A percentile compares a stretch with the other conserved stretches of the same genome.
These are phyloP conservation scores for Ptychadena robeensis DNA, from an alignment of 2,797 vertebrate genomes.

Conservation along the genomic window DNA sequence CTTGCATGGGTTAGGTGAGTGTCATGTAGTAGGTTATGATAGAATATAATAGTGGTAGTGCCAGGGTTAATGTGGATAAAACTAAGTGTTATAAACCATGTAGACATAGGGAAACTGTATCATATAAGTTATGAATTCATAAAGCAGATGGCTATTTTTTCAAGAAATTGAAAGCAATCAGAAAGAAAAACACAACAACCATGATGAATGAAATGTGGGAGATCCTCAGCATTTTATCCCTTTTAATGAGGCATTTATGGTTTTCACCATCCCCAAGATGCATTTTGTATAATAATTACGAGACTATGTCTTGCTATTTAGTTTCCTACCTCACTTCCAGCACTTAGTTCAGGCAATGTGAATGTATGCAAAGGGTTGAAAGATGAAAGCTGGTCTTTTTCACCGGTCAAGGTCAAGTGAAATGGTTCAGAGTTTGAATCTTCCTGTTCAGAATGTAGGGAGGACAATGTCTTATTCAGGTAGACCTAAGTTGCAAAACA, in stretches of 20 bases:
- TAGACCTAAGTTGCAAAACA: constrained; percentile 76
- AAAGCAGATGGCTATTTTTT: not conserved
- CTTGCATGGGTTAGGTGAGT: too few species aligned
- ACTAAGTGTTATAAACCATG: too few species aligned
- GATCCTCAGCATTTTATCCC: not conserved
- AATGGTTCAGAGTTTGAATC: constrained; percentile 64
- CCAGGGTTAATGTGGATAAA: too few species aligned
- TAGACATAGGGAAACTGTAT: too few species aligned
- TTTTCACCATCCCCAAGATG: not conserved
- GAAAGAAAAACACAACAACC: not conserved
- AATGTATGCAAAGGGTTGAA: constrained; percentile 88
- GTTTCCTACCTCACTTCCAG: constrained; percentile 83
- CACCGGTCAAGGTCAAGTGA: constrained; percentile 69
- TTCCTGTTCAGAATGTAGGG: constrained; percentile 64
- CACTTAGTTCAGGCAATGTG: constrained; percentile 76
- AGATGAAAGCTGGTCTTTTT: constrained; percentile 57
- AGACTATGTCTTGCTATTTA: not conserved
- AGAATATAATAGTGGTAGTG: too few species aligned
- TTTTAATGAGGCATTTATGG: not conserved
- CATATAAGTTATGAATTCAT: too few species aligned
- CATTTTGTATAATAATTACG: not conserved
- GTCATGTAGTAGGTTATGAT: too few species aligned
- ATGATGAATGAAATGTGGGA: not conserved
- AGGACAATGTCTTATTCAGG: constrained; percentile 80
- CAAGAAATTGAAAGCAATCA: not conserved